phyloP scores from a whole-genome alignment of 2,888 invertebrate species.

The Tetrapedia diversipes region DNA sequence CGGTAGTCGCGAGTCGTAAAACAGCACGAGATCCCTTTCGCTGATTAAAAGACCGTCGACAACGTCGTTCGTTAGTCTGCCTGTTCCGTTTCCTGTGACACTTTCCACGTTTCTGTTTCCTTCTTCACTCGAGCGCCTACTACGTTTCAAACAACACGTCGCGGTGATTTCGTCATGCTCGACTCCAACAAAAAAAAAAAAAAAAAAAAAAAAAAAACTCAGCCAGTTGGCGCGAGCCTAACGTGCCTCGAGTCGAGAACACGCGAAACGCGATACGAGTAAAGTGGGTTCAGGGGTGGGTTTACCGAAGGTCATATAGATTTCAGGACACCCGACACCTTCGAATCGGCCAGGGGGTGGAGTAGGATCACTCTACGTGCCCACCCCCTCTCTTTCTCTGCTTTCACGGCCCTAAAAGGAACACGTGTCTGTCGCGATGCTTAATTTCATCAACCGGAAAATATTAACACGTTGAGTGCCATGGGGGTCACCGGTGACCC shows the following conservation, averaged over 20 bases:
- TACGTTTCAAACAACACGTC: not conserved
- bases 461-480: no score
- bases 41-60: conserved; percentile 64
- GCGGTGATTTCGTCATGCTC: not conserved
- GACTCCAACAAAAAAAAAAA: not conserved
- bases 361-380: conserved; percentile 18
- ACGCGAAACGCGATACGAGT: conserved; percentile 46
- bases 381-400: no score
- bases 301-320: conserved; percentile 54
- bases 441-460: conserved; percentile 28
- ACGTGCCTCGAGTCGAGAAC: conserved; percentile 24
- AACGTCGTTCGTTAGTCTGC: conserved; percentile 48
- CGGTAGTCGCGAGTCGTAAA: conserved; percentile 64
- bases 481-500: no score
- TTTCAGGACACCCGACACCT: conserved; percentile 55
- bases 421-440: conserved; percentile 42
- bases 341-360: conserved; percentile 38
- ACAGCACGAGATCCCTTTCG: conserved; percentile 63
- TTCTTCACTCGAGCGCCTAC: not conserved
- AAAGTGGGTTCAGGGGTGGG: conserved; percentile 42
- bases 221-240: conserved; percentile 8
- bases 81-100: conserved; percentile 42
- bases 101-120: conserved; percentile 38
- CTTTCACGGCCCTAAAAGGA: conserved; percentile 14
- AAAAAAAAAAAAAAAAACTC: not conserved